These are phyloP conservation scores for Gobius niger DNA, from an alignment of 2,113 vertebrate species.

Conservation along the genomic window DNA sequence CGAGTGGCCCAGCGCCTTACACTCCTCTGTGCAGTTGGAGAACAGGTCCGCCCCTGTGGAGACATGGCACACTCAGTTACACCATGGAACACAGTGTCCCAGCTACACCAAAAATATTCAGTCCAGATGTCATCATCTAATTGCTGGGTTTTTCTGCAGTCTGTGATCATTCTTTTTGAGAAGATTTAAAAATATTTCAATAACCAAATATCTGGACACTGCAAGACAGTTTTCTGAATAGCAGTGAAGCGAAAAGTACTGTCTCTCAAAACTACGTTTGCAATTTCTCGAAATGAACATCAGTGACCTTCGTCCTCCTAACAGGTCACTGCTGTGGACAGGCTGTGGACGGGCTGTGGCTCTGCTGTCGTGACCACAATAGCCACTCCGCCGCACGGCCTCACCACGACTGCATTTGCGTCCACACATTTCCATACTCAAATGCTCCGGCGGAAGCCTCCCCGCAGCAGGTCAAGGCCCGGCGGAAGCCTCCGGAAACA, in stretches of 20 bases:
- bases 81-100: background rate
- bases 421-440: conserved; percentile 1
- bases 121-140: no score
- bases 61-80: background rate
- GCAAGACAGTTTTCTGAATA: no score
- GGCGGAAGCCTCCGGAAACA: background rate
- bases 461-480: background rate
- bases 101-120: no score
- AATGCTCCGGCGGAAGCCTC: background rate
- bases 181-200: no score
- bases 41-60: conserved; percentile 90
- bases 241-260: no score
- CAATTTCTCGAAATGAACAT: no score
- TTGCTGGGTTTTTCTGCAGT: no score
- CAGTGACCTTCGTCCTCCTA: background rate
- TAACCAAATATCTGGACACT: no score
- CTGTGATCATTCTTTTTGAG: no score
- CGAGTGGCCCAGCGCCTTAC: conserved; percentile 97
- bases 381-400: background rate
- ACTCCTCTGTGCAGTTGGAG: conserved; percentile 99
- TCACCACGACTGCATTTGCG: background rate
- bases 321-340: background rate
- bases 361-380: background rate
- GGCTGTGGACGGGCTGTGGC: background rate
- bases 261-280: no score